Percentiles rank a stretch among this genome's conserved stretches.
Evolutionary conservation across 92 coral and sea anemone genomes (phyloP).

Genomic region (Actinostola sp.): DNA sequence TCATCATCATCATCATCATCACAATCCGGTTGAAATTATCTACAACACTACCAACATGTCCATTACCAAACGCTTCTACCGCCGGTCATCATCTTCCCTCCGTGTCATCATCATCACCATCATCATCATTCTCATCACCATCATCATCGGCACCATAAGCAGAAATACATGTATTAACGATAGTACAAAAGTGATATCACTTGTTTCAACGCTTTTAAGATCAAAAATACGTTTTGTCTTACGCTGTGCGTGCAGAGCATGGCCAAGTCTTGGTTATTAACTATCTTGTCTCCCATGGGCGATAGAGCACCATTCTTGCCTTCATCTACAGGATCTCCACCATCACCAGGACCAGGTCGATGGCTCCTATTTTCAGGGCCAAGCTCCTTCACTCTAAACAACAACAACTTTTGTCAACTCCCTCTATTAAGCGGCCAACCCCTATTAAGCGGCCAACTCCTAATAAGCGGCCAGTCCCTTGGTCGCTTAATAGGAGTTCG

Average conservation of each 20-base stretch:
- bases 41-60: no score
- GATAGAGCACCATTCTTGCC: conserved; percentile 55
- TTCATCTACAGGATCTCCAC: conserved; percentile 53
- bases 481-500: background rate
- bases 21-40: no score
- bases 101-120: no score
- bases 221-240: no score
- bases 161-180: no score
- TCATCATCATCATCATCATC: no score
- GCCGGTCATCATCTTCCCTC: no score
- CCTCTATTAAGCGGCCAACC: background rate
- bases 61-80: no score
- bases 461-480: background rate
- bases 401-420: background rate
- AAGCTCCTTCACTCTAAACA: conserved; percentile 88
- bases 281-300: conserved; percentile 68
- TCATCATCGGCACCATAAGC: no score
- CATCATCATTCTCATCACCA: no score
- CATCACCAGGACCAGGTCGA: conserved; percentile 71
- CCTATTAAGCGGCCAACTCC: background rate
- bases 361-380: conserved; percentile 88
- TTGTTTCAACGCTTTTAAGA: no score
- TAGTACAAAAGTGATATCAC: no score
- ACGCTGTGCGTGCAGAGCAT: conserved; percentile 95
- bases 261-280: conserved; percentile 91